Evolutionary conservation across 2,797 vertebrate species (phyloP), one percentile per base, ranked within the genome.

Genomic region (Tragopan temminckii): DNA sequence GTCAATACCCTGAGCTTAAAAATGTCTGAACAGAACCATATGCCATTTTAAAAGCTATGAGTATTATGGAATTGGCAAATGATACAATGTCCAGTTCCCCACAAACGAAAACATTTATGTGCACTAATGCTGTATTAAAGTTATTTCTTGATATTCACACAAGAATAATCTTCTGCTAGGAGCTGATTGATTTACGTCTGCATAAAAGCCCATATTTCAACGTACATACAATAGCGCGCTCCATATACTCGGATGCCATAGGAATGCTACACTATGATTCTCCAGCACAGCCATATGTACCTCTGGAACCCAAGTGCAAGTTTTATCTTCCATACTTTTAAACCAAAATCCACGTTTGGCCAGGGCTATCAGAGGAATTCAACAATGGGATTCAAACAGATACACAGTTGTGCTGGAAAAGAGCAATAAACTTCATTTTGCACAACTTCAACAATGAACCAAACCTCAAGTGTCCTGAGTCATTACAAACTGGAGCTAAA

Each of bases 11-110:
- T 79, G 82, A 88, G 63, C 38, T 69, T 89, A 68, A 77, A 53
- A 88, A 69, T 18, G 6, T 86, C 58, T 86, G 57, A 85, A 50
- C 40, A 94, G 63, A 93, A 48, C 45, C 74, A 72, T 15, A 46
- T 79, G 40, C 31, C 33, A 35, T 63, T 92, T 96, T 67, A 76
- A 92, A 91, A 86, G 70, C 70, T 67, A 81, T 13, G 74, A 86
- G 48, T 88, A 91, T 88, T 40, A 61, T 4, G 19, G 45, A 80
- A 89, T 20, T 83, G 79, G 69, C 81, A 80, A 69, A 74, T 85
- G 72, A 72, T n/a, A 74, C 62, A 90, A 80, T 35, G 21, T 58
- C 57, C 50, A 66, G 69, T 75, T 91, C n/a, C 84, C 62, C 62
- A 42, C 11, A 29, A 90, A 85, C 4, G 3, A 75, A 85, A 93